These are phyloP conservation scores for Nycticorax nycticorax DNA, from an alignment of 2,113 vertebrate species.

Conservation along the genomic window DNA sequence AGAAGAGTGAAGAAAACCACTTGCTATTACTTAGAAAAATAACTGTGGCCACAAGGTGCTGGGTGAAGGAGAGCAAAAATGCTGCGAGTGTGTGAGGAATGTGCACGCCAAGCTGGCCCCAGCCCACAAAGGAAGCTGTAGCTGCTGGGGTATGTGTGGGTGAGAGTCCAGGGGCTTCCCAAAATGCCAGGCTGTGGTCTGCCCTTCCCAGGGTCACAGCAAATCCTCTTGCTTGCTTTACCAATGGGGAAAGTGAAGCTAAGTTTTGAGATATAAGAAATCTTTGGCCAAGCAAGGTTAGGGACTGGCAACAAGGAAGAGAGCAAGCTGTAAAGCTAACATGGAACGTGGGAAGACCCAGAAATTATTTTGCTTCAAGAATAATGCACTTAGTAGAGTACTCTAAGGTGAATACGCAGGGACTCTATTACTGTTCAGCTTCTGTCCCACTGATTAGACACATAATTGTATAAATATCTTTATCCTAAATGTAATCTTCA, in stretches of 20 bases:
- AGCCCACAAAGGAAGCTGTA: background rate
- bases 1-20: background rate
- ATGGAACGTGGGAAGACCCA: background rate
- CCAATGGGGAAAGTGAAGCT: background rate
- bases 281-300: background rate
- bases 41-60: background rate
- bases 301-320: background rate
- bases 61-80: background rate
- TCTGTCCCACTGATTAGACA: background rate
- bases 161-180: background rate
- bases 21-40: background rate
- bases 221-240: background rate
- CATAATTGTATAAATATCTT: background rate
- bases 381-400: background rate
- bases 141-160: background rate
- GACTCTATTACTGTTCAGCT: background rate
- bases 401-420: background rate
- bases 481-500: background rate
- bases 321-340: background rate
- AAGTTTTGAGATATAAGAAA: background rate
- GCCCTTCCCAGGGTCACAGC: background rate
- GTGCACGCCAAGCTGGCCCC: background rate
- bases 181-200: background rate
- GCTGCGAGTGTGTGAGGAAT: background rate
- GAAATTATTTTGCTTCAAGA: background rate